Evolutionary conservation across 2,113 vertebrate genomes (phyloP), one percentile per base, ranked within the genome.

Genomic region (Manacus vitellinus): DNA sequence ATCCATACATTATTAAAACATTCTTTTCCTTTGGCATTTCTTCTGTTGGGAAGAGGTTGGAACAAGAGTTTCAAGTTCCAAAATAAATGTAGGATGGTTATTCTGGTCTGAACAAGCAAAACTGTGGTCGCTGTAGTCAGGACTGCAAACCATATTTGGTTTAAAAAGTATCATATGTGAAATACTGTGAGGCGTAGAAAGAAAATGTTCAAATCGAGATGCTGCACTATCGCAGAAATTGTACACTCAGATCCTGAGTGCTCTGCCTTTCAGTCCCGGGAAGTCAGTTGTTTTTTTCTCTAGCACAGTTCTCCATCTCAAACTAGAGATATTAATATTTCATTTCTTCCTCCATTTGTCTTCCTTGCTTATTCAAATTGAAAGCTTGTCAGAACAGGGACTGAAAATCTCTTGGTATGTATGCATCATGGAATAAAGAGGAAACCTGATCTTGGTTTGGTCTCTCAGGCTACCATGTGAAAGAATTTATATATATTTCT

Each of bases 51-150:
- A 91, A 71, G 88, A 89, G 76, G 61, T 6, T 80, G 73, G 66
- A 96, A 96, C 76, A 49, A 95, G 95, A 94, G 96, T 93, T 95
- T 93, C 92, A 92, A 88, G 91, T 94, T 97, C 90, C 94, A 92
- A 4, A 91, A 87, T 96, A 96, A 94, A 95, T 86, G 78, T 41
- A 92, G 56, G 39, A 91, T 74, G 61, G 85, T 95, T 96, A 85
- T 95, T 95, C 95, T 95, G 89, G 87, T 96, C 89, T 94, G 86
- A 94, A 88, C 88, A 96, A 95, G 90, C 92, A 96, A 92, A 96
- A 94, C 85, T 94, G 92, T 62, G 93, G 93, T 93, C 2, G 3
- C 59, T 71, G 27, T 13, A 93, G 71, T 94, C 78, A 94, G 82
- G 51, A 84, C 51, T 88, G 85, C 59, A 80, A 95, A 84, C 51